phyloP scores from a whole-genome alignment of 2,797 vertebrate species.

The Microctenopoma steveboyesi region DNA sequence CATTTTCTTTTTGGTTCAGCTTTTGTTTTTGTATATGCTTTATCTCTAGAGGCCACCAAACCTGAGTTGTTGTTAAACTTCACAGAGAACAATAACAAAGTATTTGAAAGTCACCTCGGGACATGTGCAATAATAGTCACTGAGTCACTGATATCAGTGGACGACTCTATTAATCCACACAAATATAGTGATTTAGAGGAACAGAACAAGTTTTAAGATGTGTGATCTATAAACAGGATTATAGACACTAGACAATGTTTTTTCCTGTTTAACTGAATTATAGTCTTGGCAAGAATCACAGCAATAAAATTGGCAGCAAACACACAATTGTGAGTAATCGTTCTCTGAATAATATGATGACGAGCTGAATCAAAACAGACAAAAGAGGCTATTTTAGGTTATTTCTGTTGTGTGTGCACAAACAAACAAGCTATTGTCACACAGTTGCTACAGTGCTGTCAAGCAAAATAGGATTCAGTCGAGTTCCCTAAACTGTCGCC shows the following conservation, averaged over 20 bases:
- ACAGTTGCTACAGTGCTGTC: constrained; percentile 51
- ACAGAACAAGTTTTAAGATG: constrained; percentile 10
- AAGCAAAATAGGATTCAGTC: constrained; percentile 61
- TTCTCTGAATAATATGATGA: constrained; percentile 63
- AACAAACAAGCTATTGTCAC: constrained; percentile 58
- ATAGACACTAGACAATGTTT: constrained; percentile 27
- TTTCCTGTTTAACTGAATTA: constrained; percentile 54
- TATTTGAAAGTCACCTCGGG: constrained; percentile 3
- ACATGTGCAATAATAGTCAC: not conserved
- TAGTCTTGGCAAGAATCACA: constrained; percentile 44
- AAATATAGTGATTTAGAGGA: constrained; percentile 11
- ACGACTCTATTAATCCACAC: constrained; percentile 4
- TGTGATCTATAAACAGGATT: constrained; percentile 24
- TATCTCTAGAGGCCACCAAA: too few species aligned
- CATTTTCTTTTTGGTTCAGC: too few species aligned
- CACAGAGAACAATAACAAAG: constrained; percentile 12
- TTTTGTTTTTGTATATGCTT: too few species aligned
- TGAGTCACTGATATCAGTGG: not conserved
- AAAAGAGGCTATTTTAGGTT: constrained; percentile 66
- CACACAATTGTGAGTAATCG: constrained; percentile 65
- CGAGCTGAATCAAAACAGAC: constrained; percentile 58
- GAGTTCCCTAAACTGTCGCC: constrained; percentile 61
- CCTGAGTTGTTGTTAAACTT: not conserved
- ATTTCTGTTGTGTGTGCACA: constrained; percentile 54
- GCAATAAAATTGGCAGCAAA: constrained; percentile 51